A percentile compares a stretch with the other conserved stretches of the same genome.
Evolutionary conservation across 2,113 vertebrate genomes (phyloP).

Genomic region (Corythaixoides concolor): DNA sequence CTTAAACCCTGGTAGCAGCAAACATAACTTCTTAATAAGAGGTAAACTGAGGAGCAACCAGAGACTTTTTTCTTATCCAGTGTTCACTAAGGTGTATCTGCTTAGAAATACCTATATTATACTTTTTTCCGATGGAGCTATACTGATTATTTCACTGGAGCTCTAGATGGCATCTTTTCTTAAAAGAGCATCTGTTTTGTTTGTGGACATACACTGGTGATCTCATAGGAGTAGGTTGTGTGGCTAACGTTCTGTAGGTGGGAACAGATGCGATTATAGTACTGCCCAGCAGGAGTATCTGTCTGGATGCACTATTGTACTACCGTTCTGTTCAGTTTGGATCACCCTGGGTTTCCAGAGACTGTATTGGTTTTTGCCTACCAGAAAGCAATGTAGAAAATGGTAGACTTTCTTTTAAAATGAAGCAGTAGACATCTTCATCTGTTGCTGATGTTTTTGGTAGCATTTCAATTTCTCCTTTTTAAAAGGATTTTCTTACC

Average conservation of each 20-base stretch:
- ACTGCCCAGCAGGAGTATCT: neutral
- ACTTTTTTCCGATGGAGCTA: accelerated
- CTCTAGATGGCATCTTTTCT: neutral
- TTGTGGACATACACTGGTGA: neutral
- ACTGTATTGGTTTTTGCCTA: accelerated
- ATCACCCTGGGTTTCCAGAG: neutral
- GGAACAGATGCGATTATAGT: neutral
- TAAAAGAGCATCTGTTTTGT: neutral
- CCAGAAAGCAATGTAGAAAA: neutral
- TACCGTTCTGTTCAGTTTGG: neutral
- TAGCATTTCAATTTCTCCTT: neutral
- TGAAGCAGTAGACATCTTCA: neutral
- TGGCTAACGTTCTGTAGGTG: neutral
- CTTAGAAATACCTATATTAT: neutral
- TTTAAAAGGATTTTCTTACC: neutral
- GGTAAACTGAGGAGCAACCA: neutral
- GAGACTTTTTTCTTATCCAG: neutral
- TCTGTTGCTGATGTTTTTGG: neutral
- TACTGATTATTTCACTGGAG: neutral
- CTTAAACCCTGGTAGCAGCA: too few species aligned
- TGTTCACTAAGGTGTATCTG: neutral
- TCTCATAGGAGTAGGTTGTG: neutral
- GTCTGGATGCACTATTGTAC: neutral
- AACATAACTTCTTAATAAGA: too few species aligned
- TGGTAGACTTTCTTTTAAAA: neutral